Conservation (phyloP, 2,888 invertebrate species). For the Mylabris sibirica region DNA sequence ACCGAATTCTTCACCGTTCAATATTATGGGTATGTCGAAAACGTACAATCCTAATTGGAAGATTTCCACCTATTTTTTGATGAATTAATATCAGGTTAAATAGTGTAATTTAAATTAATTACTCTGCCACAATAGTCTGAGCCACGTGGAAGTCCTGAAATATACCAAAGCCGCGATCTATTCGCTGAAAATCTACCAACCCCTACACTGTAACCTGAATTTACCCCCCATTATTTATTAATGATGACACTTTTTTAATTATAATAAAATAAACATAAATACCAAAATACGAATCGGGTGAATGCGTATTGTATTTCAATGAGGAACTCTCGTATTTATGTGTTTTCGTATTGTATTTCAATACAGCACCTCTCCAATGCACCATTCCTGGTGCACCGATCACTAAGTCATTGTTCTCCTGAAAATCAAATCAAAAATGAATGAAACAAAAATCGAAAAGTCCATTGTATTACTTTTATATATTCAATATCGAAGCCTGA, state of each 20-base stretch:
- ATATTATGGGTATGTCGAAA: conserved; percentile 15
- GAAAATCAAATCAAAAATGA: conserved; percentile 13
- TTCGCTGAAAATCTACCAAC: conserved; percentile 59
- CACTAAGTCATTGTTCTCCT: conserved; percentile 58
- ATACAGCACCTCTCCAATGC: conserved; percentile 63
- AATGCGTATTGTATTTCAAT: conserved; percentile 5
- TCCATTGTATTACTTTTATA: conserved; percentile 13
- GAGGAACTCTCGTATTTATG: background rate
- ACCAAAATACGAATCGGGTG: background rate
- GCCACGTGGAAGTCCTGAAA: conserved; percentile 66
- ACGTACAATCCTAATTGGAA: conserved; percentile 14
- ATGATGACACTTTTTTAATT: background rate
- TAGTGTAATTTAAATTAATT: conserved; percentile 25
- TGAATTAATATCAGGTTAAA: background rate
- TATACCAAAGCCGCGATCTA: conserved; percentile 56
- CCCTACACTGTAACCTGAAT: conserved; percentile 4
- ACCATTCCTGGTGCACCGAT: conserved; percentile 67
- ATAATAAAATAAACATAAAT: background rate
- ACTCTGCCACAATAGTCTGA: conserved; percentile 53
- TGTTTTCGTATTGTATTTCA: background rate
- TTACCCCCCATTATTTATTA: too few species aligned
- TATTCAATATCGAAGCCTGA: conserved; percentile 24
- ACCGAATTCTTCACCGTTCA: conserved; percentile 65
- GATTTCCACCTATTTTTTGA: conserved; percentile 33
- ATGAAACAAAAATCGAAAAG: too few species aligned